phyloP scores from a whole-genome alignment of 1,140 invertebrate genomes.

The Oryzaephilus surinamensis region DNA sequence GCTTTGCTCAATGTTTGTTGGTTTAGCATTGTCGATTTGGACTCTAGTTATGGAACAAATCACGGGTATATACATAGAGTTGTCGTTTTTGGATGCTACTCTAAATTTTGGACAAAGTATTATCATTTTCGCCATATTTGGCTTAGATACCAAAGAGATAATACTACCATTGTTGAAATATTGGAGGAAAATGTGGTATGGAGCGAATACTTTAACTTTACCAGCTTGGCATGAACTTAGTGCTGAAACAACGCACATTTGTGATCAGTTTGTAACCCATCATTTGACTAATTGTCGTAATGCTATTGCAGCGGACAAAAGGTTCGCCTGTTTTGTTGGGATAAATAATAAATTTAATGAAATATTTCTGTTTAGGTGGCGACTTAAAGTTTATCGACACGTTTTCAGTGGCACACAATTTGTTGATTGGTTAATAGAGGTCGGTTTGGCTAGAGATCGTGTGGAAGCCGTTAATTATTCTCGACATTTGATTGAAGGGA shows the following conservation, averaged over 20 bases:
- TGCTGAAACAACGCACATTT: slow-evolving; percentile 67
- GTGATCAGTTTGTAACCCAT: slow-evolving; percentile 80
- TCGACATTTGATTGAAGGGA: slow-evolving; percentile 68
- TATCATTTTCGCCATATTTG: slow-evolving; percentile 78
- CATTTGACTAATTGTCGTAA: slow-evolving; percentile 70
- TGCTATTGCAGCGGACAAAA: slow-evolving; percentile 66
- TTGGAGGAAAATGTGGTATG: slow-evolving; percentile 53
- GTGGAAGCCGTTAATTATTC: slow-evolving; percentile 72
- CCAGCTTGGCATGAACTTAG: slow-evolving; percentile 63
- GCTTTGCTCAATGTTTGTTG: slow-evolving; percentile 79
- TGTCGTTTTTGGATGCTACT: slow-evolving; percentile 82
- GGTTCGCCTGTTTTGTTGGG: slow-evolving; percentile 30
- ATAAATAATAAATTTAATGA: neutral
- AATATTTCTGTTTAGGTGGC: slow-evolving; percentile 44
- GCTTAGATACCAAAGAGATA: slow-evolving; percentile 64
- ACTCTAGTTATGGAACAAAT: slow-evolving; percentile 74
- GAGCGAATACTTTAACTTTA: slow-evolving; percentile 55
- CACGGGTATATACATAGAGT: slow-evolving; percentile 80
- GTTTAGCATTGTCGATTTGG: slow-evolving; percentile 76
- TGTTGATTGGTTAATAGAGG: slow-evolving; percentile 74
- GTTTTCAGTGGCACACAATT: slow-evolving; percentile 78
- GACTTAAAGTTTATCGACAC: slow-evolving; percentile 59
- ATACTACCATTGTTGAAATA: slow-evolving; percentile 53
- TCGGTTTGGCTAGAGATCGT: slow-evolving; percentile 62
- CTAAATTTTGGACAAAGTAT: slow-evolving; percentile 82